Conservation (phyloP, 1,140 invertebrate species). For the Brachionus manjavacas region DNA sequence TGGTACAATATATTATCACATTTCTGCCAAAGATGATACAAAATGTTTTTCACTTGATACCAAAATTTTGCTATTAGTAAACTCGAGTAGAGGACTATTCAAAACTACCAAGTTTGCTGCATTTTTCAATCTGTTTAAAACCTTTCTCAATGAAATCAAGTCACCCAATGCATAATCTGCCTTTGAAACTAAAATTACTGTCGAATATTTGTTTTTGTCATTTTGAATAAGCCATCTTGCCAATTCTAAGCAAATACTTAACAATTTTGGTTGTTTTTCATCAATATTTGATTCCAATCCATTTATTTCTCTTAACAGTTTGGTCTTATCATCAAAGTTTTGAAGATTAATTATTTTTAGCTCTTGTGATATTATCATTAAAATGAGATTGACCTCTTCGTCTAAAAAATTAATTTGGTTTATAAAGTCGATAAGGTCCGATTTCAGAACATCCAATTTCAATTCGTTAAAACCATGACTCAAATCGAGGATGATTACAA, state of each 20-base stretch:
- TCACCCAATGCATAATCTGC: background rate
- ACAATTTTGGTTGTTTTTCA: background rate
- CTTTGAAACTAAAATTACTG: background rate
- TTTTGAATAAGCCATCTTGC: background rate
- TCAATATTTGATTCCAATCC: background rate
- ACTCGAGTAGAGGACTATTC: background rate
- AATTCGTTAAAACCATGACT: background rate
- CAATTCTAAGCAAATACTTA: background rate
- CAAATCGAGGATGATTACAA: background rate
- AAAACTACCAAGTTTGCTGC: background rate
- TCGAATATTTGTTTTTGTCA: background rate
- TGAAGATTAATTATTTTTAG: background rate
- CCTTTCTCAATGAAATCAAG: background rate
- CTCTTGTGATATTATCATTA: background rate
- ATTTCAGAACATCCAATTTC: background rate
- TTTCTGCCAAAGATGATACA: background rate
- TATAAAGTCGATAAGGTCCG: background rate
- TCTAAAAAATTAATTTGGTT: background rate
- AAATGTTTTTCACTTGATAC: background rate
- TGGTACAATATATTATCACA: background rate
- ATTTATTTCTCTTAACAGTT: background rate
- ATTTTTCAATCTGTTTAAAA: background rate
- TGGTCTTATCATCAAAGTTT: background rate
- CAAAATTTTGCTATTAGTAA: background rate
- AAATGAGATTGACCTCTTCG: background rate